Percentiles rank a stretch among this genome's conserved stretches.
phyloP scores from a whole-genome alignment of 2,113 vertebrate species.

The Zosterops hypoxanthus region DNA sequence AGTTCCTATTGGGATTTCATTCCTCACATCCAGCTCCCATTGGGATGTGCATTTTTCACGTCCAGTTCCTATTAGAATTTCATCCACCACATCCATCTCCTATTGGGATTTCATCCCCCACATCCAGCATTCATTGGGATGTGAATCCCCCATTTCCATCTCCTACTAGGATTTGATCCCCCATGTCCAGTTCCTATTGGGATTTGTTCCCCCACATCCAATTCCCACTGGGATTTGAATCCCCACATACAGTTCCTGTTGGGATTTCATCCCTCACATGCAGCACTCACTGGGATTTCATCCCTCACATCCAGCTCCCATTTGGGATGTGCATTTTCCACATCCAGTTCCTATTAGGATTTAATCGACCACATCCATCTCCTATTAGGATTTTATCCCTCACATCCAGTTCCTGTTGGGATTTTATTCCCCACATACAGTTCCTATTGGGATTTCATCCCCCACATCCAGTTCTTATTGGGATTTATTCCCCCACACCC shows the following conservation, averaged over 20 bases:
- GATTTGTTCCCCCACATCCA: no score
- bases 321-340: rapidly evolving
- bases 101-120: rapidly evolving
- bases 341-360: background rate
- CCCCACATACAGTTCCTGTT: no score
- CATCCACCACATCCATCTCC: rapidly evolving
- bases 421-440: background rate
- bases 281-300: rapidly evolving
- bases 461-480: rapidly evolving
- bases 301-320: rapidly evolving
- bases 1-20: rapidly evolving
- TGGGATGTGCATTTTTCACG: background rate
- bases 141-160: no score
- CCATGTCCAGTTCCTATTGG: no score
- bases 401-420: rapidly evolving
- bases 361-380: rapidly evolving
- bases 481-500: no score
- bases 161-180: no score
- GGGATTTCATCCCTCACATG: background rate
- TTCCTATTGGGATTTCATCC: rapidly evolving
- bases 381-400: rapidly evolving
- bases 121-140: no score
- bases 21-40: rapidly evolving
- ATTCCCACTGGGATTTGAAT: no score
- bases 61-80: rapidly evolving